Evolutionary conservation across 2,888 invertebrate species (phyloP).

Genomic region (Liopterus haemorrhoidalis): DNA sequence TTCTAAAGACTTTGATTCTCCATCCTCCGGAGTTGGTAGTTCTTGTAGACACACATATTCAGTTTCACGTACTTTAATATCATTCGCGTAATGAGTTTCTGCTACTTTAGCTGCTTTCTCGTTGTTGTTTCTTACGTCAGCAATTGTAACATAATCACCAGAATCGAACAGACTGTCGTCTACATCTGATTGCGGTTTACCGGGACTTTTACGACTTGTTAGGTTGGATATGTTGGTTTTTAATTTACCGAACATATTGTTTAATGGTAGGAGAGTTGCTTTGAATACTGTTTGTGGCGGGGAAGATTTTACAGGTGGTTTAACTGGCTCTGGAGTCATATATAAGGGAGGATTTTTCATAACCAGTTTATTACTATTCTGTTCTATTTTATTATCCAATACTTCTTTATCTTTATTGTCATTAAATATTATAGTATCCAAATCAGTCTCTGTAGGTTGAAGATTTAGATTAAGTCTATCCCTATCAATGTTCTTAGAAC

Average conservation of each 20-base stretch:
- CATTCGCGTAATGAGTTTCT: slow-evolving; percentile 57
- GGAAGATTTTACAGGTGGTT: slow-evolving; percentile 21
- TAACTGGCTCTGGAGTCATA: slow-evolving; percentile 29
- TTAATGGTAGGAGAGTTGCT: slow-evolving; percentile 56
- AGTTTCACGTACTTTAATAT: slow-evolving; percentile 55
- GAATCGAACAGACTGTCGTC: slow-evolving; percentile 45
- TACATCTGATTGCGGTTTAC: slow-evolving; percentile 47
- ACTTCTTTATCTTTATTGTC: slow-evolving; percentile 29
- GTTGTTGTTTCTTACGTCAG: slow-evolving; percentile 75
- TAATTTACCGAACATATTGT: slow-evolving; percentile 67
- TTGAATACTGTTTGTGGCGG: slow-evolving; percentile 42
- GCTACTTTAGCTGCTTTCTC: slow-evolving; percentile 47
- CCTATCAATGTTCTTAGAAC: slow-evolving; percentile 26
- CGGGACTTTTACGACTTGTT: slow-evolving; percentile 39
- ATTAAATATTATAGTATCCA: slow-evolving; percentile 33
- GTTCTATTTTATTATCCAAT: slow-evolving; percentile 34
- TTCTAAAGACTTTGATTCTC: slow-evolving; percentile 48
- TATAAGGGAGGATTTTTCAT: slow-evolving; percentile 19
- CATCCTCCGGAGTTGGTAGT: slow-evolving; percentile 51
- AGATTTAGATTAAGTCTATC: slow-evolving; percentile 32
- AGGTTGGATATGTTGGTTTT: slow-evolving; percentile 45
- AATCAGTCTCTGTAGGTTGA: slow-evolving; percentile 33
- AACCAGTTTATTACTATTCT: slow-evolving; percentile 25
- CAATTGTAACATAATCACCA: slow-evolving; percentile 82
- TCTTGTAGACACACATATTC: slow-evolving; percentile 80